A percentile compares a stretch with the other conserved stretches of the same genome.
These are phyloP conservation scores for Saturnia japonica DNA, from an alignment of 2,888 invertebrate species.

Conservation along the genomic window DNA sequence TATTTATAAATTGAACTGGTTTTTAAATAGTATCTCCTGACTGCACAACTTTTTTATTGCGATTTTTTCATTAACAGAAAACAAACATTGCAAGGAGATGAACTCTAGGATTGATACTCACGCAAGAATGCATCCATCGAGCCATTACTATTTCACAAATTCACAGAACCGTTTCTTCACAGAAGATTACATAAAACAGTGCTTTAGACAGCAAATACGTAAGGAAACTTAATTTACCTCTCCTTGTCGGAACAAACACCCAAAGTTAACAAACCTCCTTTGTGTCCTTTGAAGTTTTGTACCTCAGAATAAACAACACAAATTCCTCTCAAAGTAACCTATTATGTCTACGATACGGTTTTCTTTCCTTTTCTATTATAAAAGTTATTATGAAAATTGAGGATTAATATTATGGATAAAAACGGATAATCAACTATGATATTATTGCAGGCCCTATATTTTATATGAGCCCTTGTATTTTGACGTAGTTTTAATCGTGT, in stretches of 20 bases:
- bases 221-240: slow-evolving; percentile 14
- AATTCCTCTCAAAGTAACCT: slow-evolving; percentile 14
- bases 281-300: slow-evolving; percentile 16
- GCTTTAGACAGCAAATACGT: background rate
- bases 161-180: background rate
- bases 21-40: no score
- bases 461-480: no score
- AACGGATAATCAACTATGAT: background rate
- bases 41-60: no score
- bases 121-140: background rate
- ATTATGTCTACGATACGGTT: slow-evolving; percentile 11
- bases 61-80: no score
- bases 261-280: slow-evolving; percentile 16
- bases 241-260: slow-evolving; percentile 13
- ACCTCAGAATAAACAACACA: slow-evolving; percentile 13
- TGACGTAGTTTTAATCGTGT: no score
- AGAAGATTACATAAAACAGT: slow-evolving; percentile 7
- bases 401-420: background rate
- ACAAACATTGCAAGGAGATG: background rate
- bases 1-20: no score
- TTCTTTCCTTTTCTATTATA: slow-evolving; percentile 2
- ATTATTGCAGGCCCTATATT: no score
- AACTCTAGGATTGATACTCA: background rate
- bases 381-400: background rate
- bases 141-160: background rate